Base-by-base conservation (phyloP, 2,888 invertebrate genomes). In the Calameuta pallipes region DNA sequence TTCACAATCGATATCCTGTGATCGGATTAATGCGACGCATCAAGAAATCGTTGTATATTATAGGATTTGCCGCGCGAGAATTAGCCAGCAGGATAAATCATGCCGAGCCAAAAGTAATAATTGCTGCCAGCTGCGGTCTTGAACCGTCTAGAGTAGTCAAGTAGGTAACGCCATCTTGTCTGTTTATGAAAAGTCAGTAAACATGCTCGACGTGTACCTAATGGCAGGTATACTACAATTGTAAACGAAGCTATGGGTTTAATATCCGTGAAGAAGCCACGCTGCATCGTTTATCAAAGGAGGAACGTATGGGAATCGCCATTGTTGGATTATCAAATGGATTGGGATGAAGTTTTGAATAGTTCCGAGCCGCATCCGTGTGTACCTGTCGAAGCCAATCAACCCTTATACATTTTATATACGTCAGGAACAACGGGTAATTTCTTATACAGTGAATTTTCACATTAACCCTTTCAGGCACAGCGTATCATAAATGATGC, bases 41-140 rank as follows among this genome's bases (percentile, higher is more conserved):
- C 30, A 74, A 33, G 34, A 23, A 36, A 30, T 69, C 23, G 56
- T 77, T 77, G 30, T 80, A 15, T 73, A 92, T 92, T 88, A 85
- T 91, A 96, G 97, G 98, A 75, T 98, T 98, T 89, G 98, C 98
- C 0, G 96, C 98, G 0, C 94, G 96, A 82, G 98, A 98, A 90
- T 92, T 98, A 11, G 94, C 97, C 71, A 94, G 95, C 0, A 94
- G 98, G 82, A 97, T 98, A 77, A 95, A 96, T 86, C 98, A 98
- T 89, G 96, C 96, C 0, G 94, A 96, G 90, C 98, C 98, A 0
- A 97, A 96, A 86, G 94, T 98, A 6, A 95, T 98, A 37, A 95
- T 98, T 56, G 96, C 97, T 1, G 97, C 98, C 0, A 98, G 97
- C 91, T 97, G 96, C 88, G 98, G 98, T 1, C 94, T 98, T 15